Conservation (phyloP, 1,140 invertebrate genomes). For the Pemphigus obesinymphae region DNA sequence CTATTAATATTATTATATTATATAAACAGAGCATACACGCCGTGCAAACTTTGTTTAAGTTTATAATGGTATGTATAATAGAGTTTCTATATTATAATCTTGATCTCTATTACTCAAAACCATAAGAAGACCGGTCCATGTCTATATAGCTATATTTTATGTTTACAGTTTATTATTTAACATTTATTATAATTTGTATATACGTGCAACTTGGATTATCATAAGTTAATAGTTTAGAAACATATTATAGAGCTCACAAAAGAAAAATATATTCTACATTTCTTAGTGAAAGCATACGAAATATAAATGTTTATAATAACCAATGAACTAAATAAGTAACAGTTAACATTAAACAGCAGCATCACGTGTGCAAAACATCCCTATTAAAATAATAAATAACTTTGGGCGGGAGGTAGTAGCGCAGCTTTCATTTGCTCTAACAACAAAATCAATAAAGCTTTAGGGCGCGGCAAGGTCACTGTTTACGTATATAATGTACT, state of each 20-base stretch:
- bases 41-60: background rate
- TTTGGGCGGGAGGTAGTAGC: background rate
- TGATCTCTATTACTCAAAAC: background rate
- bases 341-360: background rate
- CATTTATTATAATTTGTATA: too few species aligned
- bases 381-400: conserved; percentile 8
- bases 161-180: too few species aligned
- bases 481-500: conserved; percentile 12
- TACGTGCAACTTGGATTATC: background rate
- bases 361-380: background rate
- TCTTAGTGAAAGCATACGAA: background rate
- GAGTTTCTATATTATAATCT: too few species aligned
- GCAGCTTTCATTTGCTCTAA: conserved; percentile 32
- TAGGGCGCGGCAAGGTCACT: conserved; percentile 41
- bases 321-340: background rate
- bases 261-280: background rate
- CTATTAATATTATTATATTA: background rate
- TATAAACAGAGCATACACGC: background rate
- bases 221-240: too few species aligned
- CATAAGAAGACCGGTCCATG: background rate
- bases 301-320: background rate
- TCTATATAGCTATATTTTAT: too few species aligned
- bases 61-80: background rate
- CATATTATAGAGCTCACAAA: too few species aligned
- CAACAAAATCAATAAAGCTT: conserved; percentile 41